Base-by-base conservation (phyloP, 1,140 invertebrate species). In the Orius laevigatus region DNA sequence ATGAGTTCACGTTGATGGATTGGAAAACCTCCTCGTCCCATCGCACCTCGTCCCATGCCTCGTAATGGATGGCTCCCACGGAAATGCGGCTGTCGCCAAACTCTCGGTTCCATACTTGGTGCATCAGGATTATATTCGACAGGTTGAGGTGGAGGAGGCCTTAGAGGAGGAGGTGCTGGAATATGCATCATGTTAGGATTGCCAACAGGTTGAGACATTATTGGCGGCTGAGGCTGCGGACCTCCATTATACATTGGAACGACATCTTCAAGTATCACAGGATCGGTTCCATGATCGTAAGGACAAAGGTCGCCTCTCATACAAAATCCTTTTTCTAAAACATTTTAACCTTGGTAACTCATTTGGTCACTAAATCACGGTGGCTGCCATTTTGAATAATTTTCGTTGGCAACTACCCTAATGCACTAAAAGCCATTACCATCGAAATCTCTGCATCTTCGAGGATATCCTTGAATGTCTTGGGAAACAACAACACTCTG, bases 271-370 rank as follows among this genome's bases (percentile, higher is more conserved):
- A 96, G 67, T 2, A 96, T 84, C 0, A 96, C 84, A 1, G 92
- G 91, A 67, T 96, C 91, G 3, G 75, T 73, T 11, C 93, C 92
- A 67, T 97, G 92, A 69, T 96, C 91, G 70, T 78, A 97, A 12
- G 84, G 88, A 66, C 93, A 97, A 40, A 90, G 73, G 66, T 96
- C 91, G 6, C 92, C 92, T 20, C 85, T 71, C 76, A 95, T 89
- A 63, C 93, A 97, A 60, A 86, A 94, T 2, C 92, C 91, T 65
- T 88, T 89, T 66, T 92, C 87, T 84, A 31, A 35, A 56, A 46
- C 18, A 52, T 49, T 12, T 20, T 9, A 43, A 34, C 41, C 5
- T 53, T 43, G 18, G 36, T 39, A 38, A 49, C n/a, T n/a, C n/a
- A n/a, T n/a, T n/a, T n/a, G n/a, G n/a, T n/a, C n/a, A n/a, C n/a